phyloP scores from a whole-genome alignment of 2,888 invertebrate genomes.

The Sericinus montela region DNA sequence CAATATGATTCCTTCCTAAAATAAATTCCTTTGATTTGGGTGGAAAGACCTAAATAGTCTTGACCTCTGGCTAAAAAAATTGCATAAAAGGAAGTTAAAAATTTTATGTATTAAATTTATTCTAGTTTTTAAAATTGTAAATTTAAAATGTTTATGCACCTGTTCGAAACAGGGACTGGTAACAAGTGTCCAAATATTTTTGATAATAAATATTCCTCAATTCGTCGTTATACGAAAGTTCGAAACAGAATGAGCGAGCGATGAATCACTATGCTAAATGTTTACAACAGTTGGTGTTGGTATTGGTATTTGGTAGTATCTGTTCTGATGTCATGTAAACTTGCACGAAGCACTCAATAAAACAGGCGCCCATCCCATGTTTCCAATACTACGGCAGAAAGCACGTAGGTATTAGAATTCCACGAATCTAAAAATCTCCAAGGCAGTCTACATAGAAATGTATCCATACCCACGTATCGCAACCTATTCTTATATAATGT shows the following conservation, averaged over 20 bases:
- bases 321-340: slow-evolving; percentile 69
- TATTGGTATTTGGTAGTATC: too few species aligned
- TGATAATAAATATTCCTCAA: neutral
- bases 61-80: too few species aligned
- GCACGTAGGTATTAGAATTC: slow-evolving; percentile 42
- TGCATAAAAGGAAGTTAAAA: too few species aligned
- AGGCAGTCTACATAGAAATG: slow-evolving; percentile 19
- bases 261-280: slow-evolving; percentile 61
- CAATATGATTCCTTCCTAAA: too few species aligned
- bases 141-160: too few species aligned
- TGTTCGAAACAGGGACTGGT: too few species aligned
- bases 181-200: neutral
- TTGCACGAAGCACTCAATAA: slow-evolving; percentile 33
- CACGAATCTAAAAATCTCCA: slow-evolving; percentile 38
- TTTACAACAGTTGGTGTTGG: slow-evolving; percentile 58
- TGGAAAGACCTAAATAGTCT: too few species aligned
- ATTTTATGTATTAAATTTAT: too few species aligned
- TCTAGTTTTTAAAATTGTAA: too few species aligned
- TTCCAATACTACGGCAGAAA: slow-evolving; percentile 27
- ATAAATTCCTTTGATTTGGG: too few species aligned
- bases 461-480: slow-evolving; percentile 16
- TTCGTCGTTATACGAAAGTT: neutral
- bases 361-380: slow-evolving; percentile 35
- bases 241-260: slow-evolving; percentile 26
- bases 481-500: slow-evolving; percentile 66